These are phyloP conservation scores for Percopsis transmontana DNA, from an alignment of 2,113 vertebrate species.

Conservation along the genomic window DNA sequence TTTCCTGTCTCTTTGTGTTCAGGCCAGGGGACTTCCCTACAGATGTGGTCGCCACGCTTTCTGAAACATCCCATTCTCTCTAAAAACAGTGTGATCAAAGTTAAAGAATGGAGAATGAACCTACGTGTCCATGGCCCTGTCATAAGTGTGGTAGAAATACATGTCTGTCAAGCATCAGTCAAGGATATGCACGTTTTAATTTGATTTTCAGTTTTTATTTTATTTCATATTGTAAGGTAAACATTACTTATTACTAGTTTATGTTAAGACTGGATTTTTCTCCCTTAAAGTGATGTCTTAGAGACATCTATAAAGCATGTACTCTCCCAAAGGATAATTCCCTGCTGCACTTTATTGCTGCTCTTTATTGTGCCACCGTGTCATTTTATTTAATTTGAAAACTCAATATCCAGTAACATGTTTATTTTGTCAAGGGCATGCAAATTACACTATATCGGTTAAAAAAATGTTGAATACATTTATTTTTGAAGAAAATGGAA, in stretches of 20 bases:
- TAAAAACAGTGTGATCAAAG: conserved; percentile 61
- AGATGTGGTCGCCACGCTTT: conserved; percentile 56
- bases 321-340: background rate
- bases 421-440: conserved; percentile 5
- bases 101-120: conserved; percentile 29
- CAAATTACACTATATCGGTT: background rate
- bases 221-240: background rate
- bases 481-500: background rate
- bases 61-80: conserved; percentile 45
- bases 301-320: background rate
- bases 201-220: background rate
- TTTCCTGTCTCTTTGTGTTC: conserved; percentile 65
- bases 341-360: background rate
- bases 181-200: background rate
- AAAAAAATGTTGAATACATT: background rate
- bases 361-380: background rate
- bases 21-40: conserved; percentile 60
- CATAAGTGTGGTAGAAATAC: conserved; percentile 51
- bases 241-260: background rate
- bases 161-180: background rate
- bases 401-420: background rate
- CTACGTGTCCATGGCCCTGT: conserved; percentile 54
- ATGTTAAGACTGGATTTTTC: background rate
- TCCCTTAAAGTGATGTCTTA: background rate
- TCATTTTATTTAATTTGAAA: background rate